Evolutionary conservation across 2,797 vertebrate genomes (phyloP).

Genomic region (Myoxocephalus aenaeus): DNA sequence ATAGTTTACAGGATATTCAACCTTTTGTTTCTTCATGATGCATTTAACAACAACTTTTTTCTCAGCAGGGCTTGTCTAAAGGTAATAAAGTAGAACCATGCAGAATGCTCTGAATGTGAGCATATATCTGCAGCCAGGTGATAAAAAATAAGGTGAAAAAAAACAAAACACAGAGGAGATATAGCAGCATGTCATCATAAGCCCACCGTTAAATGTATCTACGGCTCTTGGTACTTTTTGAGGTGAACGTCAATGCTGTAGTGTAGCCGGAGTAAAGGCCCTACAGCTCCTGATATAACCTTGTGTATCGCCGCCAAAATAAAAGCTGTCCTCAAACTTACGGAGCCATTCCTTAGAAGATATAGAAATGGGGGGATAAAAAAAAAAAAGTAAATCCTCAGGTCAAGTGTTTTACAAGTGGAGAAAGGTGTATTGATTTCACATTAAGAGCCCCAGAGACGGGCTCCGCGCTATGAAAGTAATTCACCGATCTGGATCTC

Average conservation of each 20-base stretch:
- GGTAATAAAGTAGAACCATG: no score
- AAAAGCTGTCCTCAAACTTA: conserved; percentile 70
- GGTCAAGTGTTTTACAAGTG: conserved; percentile 86
- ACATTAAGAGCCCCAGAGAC: conserved; percentile 86
- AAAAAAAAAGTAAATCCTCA: conserved; percentile 66
- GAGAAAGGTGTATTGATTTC: conserved; percentile 91
- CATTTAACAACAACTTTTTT: no score
- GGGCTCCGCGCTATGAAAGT: conserved; percentile 73
- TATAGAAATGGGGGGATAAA: background rate
- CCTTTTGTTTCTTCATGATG: no score
- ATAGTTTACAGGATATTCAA: no score
- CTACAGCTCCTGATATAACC: background rate
- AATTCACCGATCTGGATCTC: conserved; percentile 89
- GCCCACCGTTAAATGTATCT: no score
- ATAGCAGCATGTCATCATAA: no score
- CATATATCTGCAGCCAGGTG: background rate
- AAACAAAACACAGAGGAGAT: background rate
- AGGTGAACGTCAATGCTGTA: no score
- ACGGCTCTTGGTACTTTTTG: no score
- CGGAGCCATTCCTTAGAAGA: conserved; percentile 54
- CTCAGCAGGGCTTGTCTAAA: no score
- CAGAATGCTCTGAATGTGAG: background rate
- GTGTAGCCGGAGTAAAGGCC: background rate
- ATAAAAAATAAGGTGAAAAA: background rate
- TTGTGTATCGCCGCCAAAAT: conserved; percentile 52